A percentile compares a stretch with the other conserved stretches of the same genome.
Evolutionary conservation across 1,140 invertebrate species (phyloP).

Genomic region (Drosophila sulfurigaster): DNA sequence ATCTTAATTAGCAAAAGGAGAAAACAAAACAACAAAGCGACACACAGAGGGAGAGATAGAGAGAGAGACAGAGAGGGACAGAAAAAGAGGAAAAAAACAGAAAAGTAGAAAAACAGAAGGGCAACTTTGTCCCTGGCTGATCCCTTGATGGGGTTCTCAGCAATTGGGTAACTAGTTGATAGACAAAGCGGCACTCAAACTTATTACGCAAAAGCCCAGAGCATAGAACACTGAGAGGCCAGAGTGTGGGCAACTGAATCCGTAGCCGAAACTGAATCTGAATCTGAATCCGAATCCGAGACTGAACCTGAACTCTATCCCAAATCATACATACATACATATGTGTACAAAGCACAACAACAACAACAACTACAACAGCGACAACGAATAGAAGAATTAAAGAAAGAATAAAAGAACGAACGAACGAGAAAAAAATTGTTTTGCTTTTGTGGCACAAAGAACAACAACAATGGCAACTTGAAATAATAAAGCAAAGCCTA

Average conservation of each 20-base stretch:
- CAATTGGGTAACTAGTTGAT: conserved; percentile 45
- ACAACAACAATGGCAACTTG: conserved; percentile 51
- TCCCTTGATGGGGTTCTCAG: conserved; percentile 15
- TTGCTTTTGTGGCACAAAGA: conserved; percentile 39
- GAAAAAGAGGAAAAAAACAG: neutral
- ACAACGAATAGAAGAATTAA: conserved; percentile 23
- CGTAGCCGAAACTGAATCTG: conserved; percentile 1
- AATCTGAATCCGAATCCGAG: conserved; percentile 6
- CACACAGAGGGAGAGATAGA: neutral
- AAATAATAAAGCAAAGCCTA: conserved; percentile 50
- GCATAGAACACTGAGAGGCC: neutral
- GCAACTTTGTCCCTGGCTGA: conserved; percentile 11
- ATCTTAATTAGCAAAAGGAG: conserved; percentile 53
- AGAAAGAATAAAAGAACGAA: conserved; percentile 15
- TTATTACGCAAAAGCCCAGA: conserved; percentile 38
- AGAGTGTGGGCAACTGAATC: neutral
- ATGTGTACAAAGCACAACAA: conserved; percentile 12
- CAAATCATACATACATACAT: conserved; percentile 4
- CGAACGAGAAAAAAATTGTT: conserved; percentile 34
- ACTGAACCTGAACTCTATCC: conserved; percentile 33
- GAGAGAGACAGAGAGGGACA: neutral
- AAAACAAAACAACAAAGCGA: neutral
- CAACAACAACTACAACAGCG: neutral
- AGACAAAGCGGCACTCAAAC: conserved; percentile 46
- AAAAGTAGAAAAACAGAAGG: conserved; percentile 1